Conservation (phyloP, 2,888 invertebrate species). For the Acanthoscelides obtectus region DNA sequence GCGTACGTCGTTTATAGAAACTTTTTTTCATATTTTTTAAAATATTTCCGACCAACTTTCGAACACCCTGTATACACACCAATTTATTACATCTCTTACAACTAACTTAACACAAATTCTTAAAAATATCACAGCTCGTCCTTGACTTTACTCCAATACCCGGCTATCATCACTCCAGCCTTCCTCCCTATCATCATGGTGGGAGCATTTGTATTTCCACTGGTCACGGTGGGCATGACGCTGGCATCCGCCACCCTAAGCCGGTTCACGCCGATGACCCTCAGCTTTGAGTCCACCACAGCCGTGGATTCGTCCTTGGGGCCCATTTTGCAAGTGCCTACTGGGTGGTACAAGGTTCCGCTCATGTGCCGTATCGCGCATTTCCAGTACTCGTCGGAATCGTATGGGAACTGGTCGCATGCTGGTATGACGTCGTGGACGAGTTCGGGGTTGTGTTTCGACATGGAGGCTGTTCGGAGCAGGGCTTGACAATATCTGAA, state of each 20-base stretch:
- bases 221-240: slow-evolving; percentile 69
- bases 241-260: slow-evolving; percentile 76
- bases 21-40: too few relatives aligned
- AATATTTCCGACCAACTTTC: too few relatives aligned
- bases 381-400: slow-evolving; percentile 50
- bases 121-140: slow-evolving; percentile 34
- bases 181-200: slow-evolving; percentile 49
- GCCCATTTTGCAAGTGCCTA: slow-evolving; percentile 55
- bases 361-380: slow-evolving; percentile 44
- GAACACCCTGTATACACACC: too few relatives aligned
- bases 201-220: slow-evolving; percentile 56
- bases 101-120: neutral
- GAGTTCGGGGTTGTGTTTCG: slow-evolving; percentile 40
- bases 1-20: too few relatives aligned
- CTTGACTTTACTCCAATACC: slow-evolving; percentile 33
- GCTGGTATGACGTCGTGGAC: slow-evolving; percentile 45
- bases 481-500: slow-evolving; percentile 41
- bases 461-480: slow-evolving; percentile 45
- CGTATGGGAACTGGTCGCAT: slow-evolving; percentile 44
- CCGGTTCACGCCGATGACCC: slow-evolving; percentile 61
- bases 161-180: slow-evolving; percentile 48
- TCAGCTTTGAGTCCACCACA: slow-evolving; percentile 66
- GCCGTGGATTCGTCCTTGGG: slow-evolving; percentile 53
- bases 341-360: slow-evolving; percentile 35
- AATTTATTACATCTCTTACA: neutral